Evolutionary conservation across 2,797 vertebrate genomes (phyloP), one percentile per base, ranked within the genome.

Genomic region (Eutrigla gurnardus): DNA sequence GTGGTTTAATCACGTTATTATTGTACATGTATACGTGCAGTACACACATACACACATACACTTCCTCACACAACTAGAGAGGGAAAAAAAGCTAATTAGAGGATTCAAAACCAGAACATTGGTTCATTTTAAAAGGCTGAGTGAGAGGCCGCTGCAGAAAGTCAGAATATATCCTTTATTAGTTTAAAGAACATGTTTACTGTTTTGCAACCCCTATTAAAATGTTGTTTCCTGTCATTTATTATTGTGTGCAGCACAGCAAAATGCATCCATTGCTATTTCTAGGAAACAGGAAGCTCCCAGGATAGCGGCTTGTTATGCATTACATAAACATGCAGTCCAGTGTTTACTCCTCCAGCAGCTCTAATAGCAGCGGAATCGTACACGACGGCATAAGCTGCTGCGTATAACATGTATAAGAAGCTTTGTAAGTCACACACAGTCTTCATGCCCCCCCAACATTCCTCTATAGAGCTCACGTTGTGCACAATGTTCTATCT

Each of bases 261-360:
- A 58, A 36, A 25, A 35, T 33, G 33, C 3, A 5, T 53, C 47
- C 3, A 35, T 39, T 72, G 6, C 46, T 47, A 13, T 39, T 11
- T 60, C 37, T 43, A 9, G 15, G 47, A 66, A 63, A 55, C 42
- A 42, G 46, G 64, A 40, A 49, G 50, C 43, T 63, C 18, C 43
- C 65, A 43, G 52, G 50, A 36, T 36, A 13, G 18, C 42, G 5
- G 35, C 33, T 36, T 66, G 15, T n/a, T 45, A 39, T 57, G 42
- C 17, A 18, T 45, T 13, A 33, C 32, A 57, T 7, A 46, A 57
- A 43, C 33, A 4, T 47, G 6, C 4, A 3, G 6, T 32, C 55
- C 32, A 33, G 17, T 59, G 35, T 12, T 46, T 36, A 12, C 3
- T 45, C 18, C 32, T 46, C 14, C 35, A 54, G 18, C 3, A 61